Evolutionary conservation across 2,797 vertebrate genomes (phyloP), one percentile per base, ranked within the genome.

Genomic region (Ctenopoma kingsleyae): DNA sequence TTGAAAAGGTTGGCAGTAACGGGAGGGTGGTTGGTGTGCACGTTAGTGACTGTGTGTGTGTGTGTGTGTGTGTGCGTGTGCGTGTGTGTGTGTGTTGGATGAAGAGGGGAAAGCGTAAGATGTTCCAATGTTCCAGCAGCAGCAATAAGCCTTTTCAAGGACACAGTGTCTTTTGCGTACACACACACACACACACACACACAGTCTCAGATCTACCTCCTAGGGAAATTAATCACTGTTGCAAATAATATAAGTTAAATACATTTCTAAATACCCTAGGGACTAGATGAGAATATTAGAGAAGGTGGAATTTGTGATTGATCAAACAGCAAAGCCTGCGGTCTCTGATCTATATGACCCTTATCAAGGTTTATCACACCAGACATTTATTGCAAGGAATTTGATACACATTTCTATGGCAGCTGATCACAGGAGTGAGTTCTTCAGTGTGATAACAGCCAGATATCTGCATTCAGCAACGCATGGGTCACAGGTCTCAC

Each of bases 81-180:
- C 43, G 50, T 23, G 44, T 19, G 47, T 35, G 27, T 36, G 38
- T 59, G 53, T 50, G 73, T 48, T 38, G 36, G 30, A 32, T 81
- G 60, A 61, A 54, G 60, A 67, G 58, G 38, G 50, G 57, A 69
- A 50, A 78, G 74, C 9, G 23, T 69, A 74, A 46, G 78, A 88
- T 86, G 71, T 79, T 87, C 71, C 76, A 72, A 88, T 86, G 72
- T 79, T 87, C 71, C 76, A 73, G 81, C 74, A 81, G 82, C 66
- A 82, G 87, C 87, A 80, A 71, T 84, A 90, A 91, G 67, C 74
- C 74, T 43, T 27, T 87, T 90, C 91, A 93, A 93, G 91, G 85
- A 74, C 90, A 81, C 58, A 5, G 61, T 52, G 60, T 77, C 78
- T 82, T 67, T 58, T 49, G 62, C 60, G 70, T 65, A 78, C 64